A percentile compares a stretch with the other conserved stretches of the same genome.
These are phyloP conservation scores for Poecile atricapillus DNA, from an alignment of 2,113 vertebrate species.

Conservation along the genomic window DNA sequence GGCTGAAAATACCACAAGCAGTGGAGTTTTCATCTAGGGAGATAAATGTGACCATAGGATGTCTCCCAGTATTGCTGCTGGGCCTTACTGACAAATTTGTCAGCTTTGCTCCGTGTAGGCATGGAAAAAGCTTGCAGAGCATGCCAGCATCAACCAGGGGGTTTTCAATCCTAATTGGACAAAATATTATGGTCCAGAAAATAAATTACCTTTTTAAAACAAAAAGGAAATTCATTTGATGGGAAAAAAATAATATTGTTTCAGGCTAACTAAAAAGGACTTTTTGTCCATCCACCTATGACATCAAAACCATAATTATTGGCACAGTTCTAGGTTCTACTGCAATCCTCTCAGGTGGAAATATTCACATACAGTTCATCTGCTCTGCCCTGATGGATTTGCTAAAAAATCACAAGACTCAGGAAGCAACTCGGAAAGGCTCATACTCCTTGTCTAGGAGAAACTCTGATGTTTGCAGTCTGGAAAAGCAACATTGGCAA, in stretches of 20 bases:
- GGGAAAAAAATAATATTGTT: background rate
- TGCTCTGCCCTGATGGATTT: background rate
- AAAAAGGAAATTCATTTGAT: background rate
- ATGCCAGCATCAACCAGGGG: background rate
- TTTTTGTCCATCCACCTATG: background rate
- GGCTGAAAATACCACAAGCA: background rate
- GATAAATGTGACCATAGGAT: background rate
- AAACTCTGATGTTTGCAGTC: background rate
- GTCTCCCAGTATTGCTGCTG: background rate
- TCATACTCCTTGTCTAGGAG: background rate
- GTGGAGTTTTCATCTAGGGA: background rate
- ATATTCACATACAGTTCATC: background rate
- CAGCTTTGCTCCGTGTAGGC: background rate
- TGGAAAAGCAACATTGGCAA: background rate
- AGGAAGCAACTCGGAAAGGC: background rate
- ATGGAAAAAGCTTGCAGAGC: background rate
- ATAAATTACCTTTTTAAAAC: background rate
- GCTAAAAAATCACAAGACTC: background rate
- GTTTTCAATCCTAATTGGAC: background rate
- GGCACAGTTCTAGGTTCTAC: background rate
- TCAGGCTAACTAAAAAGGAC: background rate
- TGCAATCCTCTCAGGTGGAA: background rate
- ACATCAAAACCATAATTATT: background rate
- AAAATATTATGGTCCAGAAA: background rate
- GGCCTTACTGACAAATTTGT: background rate